Base-by-base conservation (phyloP, 2,888 invertebrate species). In the Keiferia lycopersicella region DNA sequence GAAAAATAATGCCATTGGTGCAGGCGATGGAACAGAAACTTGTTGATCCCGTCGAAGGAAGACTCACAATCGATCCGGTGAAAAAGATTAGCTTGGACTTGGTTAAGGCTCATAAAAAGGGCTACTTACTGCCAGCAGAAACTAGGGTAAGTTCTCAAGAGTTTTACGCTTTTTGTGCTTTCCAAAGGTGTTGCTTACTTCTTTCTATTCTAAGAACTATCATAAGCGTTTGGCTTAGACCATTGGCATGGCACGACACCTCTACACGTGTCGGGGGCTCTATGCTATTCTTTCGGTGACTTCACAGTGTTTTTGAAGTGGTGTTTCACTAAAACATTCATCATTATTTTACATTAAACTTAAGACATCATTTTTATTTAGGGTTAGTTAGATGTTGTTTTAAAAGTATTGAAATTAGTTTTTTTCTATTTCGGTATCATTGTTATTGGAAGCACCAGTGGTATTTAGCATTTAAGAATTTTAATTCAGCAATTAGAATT, bases 91-190 rank as follows among this genome's bases (percentile, higher is more conserved):
- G 90, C 84, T 90, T 94, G 71, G 96, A 97, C 93, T 94, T 98
- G 84, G 92, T 95, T 79, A 97, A 96, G 92, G 98, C 97, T 82
- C 93, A 95, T 84, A 96, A 96, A 86, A 95, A 95, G 92, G 97
- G 97, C 81, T 95, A 96, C 92, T 94, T 98, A 81, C 94, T 97
- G 92, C 95, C 97, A 87, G 97, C 97, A 84, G 96, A 97, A 94
- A 96, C 96, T 84, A 94, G 98, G 97, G 98, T 98, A 94, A 97
- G 97, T 95, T 72, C 77, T 76, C 16, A 26, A 75, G 72, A 70
- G 0, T 61, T 70, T 71, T 70, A 74, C 62, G 69, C 68, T 76
- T 80, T 80, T 82, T 88, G 81, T 87, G 89, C 89, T 88, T 88
- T 73, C 80, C 77, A 80, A 87, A 83, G 90, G 89, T 91, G 88